Percentiles rank a stretch among this genome's conserved stretches.
phyloP scores from a whole-genome alignment of 64 coral and sea anemone genomes.

The Pocillopora verrucosa region DNA sequence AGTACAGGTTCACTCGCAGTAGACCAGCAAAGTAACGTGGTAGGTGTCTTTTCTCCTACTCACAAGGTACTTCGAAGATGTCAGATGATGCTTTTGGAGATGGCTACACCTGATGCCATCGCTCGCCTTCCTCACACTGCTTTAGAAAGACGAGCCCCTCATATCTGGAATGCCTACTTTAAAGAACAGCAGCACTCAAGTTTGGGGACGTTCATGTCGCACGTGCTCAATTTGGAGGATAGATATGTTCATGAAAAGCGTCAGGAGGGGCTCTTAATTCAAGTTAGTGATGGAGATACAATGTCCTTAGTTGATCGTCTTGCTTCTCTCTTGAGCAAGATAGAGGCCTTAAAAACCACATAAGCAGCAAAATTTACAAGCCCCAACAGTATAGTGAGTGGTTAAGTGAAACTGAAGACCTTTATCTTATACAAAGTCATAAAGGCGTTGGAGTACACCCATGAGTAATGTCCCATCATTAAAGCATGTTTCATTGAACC shows the following conservation, averaged over 20 bases:
- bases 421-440: no score
- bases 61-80: constrained; percentile 36
- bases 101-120: constrained; percentile 80
- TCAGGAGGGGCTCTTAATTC: constrained; percentile 61
- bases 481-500: no score
- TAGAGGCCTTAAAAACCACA: no score
- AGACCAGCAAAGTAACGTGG: background rate
- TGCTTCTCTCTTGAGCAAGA: no score
- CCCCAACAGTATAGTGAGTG: no score
- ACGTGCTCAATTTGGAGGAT: constrained; percentile 23
- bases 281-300: constrained; percentile 14
- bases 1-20: no score
- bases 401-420: no score
- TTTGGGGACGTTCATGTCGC: constrained; percentile 36
- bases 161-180: constrained; percentile 66
- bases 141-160: constrained; percentile 10
- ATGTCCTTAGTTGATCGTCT: no score
- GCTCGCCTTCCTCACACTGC: constrained; percentile 52
- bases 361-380: no score
- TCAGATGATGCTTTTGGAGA: constrained; percentile 60
- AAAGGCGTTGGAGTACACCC: no score
- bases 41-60: background rate
- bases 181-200: constrained; percentile 64
- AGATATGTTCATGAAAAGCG: background rate
- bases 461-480: no score